A percentile compares a stretch with the other conserved stretches of the same genome.
Evolutionary conservation across 2,113 vertebrate genomes (phyloP).

Genomic region (Archocentrus centrarchus): DNA sequence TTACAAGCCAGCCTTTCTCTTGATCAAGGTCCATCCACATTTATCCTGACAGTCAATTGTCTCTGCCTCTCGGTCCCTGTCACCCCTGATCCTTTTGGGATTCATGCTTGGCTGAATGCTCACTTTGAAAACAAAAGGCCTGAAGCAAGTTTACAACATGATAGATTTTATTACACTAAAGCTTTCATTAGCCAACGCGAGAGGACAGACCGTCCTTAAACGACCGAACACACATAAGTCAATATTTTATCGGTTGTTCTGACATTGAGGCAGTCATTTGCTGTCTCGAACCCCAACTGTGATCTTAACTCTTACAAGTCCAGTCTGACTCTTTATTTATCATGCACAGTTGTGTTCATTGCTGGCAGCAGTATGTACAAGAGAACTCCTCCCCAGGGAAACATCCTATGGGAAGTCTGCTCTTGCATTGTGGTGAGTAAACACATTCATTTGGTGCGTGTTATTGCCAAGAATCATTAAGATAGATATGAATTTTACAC

Average conservation of each 20-base stretch:
- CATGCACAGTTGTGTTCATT: constrained; percentile 90
- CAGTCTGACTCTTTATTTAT: constrained; percentile 32
- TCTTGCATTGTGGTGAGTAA: constrained; percentile 89
- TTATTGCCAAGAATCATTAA: neutral
- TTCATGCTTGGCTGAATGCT: constrained; percentile 40
- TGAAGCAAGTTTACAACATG: neutral
- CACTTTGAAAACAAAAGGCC: constrained; percentile 47
- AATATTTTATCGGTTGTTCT: neutral
- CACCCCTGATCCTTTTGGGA: constrained; percentile 26
- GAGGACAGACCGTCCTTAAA: neutral
- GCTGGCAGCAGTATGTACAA: constrained; percentile 91
- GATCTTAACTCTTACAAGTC: neutral
- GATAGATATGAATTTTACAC: neutral
- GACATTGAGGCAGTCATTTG: neutral
- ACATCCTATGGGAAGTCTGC: constrained; percentile 88
- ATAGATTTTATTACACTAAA: neutral
- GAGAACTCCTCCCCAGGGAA: constrained; percentile 90
- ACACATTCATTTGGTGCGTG: too few relatives aligned
- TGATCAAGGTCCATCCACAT: constrained; percentile 34
- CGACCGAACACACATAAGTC: neutral
- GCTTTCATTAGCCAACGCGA: neutral
- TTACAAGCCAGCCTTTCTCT: neutral
- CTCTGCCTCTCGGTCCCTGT: constrained; percentile 15
- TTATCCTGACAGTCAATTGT: constrained; percentile 48
- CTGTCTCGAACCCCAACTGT: neutral